These are phyloP conservation scores for Rhagophthalmus giganteus DNA, from an alignment of 2,888 invertebrate genomes.

Conservation along the genomic window DNA sequence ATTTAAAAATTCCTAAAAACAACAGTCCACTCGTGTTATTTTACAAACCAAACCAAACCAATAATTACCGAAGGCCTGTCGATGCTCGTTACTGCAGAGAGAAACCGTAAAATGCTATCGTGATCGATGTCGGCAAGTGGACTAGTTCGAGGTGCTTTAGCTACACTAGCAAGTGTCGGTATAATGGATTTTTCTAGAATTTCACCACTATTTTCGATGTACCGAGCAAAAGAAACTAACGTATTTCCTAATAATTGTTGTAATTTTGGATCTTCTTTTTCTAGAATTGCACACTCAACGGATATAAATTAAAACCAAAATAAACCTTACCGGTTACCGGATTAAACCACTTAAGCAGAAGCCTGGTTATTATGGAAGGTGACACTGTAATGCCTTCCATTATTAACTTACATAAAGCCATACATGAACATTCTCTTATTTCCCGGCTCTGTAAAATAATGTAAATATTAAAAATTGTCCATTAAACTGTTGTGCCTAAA, in stretches of 20 bases:
- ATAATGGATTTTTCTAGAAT: conserved; percentile 22
- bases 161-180: conserved; percentile 16
- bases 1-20: conserved; percentile 16
- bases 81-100: conserved; percentile 19
- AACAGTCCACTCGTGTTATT: background rate
- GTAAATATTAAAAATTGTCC: conserved; percentile 1
- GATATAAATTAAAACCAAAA: too few relatives aligned
- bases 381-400: conserved; percentile 12
- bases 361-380: conserved; percentile 10
- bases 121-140: conserved; percentile 24
- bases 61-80: conserved; percentile 12
- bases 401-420: conserved; percentile 16
- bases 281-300: too few relatives aligned
- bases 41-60: too few relatives aligned
- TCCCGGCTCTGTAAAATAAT: conserved; percentile 12
- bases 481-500: background rate
- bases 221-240: conserved; percentile 11
- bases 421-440: conserved; percentile 9
- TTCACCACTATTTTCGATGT: conserved; percentile 11
- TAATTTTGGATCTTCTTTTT: conserved; percentile 20
- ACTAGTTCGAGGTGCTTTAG: conserved; percentile 24
- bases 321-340: conserved; percentile 16
- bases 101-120: conserved; percentile 22
- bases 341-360: conserved; percentile 25
- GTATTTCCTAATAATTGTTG: conserved; percentile 18